These are phyloP conservation scores for Oceanodroma tethys DNA, from an alignment of 2,113 vertebrate genomes.

Conservation along the genomic window DNA sequence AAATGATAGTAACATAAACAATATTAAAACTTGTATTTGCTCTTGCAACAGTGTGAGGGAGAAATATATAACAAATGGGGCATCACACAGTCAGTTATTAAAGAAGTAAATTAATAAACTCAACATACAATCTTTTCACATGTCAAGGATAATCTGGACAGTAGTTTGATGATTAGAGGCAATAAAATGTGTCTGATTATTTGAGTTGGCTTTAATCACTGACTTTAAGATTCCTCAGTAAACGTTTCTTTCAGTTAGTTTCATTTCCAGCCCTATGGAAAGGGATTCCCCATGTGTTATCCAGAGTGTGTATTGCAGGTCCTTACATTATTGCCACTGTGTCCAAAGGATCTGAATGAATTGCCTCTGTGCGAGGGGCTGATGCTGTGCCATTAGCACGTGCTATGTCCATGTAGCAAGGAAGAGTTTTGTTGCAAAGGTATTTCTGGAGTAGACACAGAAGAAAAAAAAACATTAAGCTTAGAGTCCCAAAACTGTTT, in stretches of 20 bases:
- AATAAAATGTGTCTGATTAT: slow-evolving; percentile 5
- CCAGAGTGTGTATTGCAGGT: background rate
- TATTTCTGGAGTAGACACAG: background rate
- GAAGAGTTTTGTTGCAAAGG: background rate
- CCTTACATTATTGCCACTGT: background rate
- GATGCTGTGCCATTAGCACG: fast-evolving
- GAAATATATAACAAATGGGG: slow-evolving; percentile 13
- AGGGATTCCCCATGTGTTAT: background rate
- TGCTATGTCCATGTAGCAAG: background rate
- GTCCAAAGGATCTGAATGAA: background rate
- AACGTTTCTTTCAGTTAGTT: background rate
- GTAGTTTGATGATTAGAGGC: background rate
- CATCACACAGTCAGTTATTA: slow-evolving; percentile 37
- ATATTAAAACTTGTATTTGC: slow-evolving; percentile 53
- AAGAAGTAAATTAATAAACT: slow-evolving; percentile 50
- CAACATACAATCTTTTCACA: slow-evolving; percentile 8
- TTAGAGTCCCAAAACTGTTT: background rate
- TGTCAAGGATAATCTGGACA: background rate
- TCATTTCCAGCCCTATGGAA: background rate
- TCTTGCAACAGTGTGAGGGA: slow-evolving; percentile 8
- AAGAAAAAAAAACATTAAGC: background rate
- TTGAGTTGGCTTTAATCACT: background rate
- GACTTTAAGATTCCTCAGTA: background rate
- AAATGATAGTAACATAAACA: slow-evolving; percentile 58
- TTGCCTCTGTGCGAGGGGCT: background rate